Percentiles rank a stretch among this genome's conserved stretches.
phyloP scores from a whole-genome alignment of 2,797 vertebrate genomes.

The Rousettus madagascariensis region DNA sequence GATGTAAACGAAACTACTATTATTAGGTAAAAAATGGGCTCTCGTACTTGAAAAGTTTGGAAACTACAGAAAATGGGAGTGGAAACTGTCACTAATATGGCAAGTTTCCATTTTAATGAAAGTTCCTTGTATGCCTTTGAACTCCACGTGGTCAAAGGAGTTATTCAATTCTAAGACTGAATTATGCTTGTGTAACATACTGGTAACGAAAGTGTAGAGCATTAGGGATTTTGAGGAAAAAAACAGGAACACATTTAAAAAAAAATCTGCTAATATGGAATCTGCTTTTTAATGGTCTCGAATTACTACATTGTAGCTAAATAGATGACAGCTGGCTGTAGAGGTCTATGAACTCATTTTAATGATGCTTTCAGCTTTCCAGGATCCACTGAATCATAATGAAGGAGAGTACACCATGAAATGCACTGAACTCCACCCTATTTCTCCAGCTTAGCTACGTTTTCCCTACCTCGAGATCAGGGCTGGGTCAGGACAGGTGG shows the following conservation, averaged over 20 bases:
- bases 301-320: background rate
- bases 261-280: background rate
- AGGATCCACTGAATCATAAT: background rate
- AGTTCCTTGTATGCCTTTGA: background rate
- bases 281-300: background rate
- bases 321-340: background rate
- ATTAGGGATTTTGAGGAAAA: background rate
- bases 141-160: background rate
- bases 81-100: background rate
- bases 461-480: background rate
- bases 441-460: background rate
- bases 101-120: background rate
- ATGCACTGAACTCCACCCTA: fast-evolving
- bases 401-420: background rate
- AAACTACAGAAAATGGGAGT: background rate
- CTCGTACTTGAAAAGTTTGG: background rate
- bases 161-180: background rate
- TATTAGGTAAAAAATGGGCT: background rate
- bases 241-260: background rate
- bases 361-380: background rate
- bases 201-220: background rate
- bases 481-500: background rate
- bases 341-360: background rate
- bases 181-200: background rate
- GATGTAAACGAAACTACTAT: background rate